phyloP scores from a whole-genome alignment of 2,888 invertebrate genomes.

The Sarcophaga carnaria region DNA sequence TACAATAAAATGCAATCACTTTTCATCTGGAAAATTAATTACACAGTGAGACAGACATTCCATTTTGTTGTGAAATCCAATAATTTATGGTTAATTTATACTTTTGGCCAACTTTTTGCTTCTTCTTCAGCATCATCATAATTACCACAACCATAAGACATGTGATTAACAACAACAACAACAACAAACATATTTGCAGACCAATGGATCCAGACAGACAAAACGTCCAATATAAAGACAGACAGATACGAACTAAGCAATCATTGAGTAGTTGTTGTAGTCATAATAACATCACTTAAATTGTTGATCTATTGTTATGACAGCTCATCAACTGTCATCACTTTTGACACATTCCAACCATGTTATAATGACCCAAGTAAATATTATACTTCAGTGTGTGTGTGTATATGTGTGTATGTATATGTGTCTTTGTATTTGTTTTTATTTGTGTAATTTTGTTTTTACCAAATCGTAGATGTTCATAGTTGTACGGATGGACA shows the following conservation, averaged over 20 bases:
- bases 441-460: neutral
- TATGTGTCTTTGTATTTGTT: neutral
- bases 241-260: neutral
- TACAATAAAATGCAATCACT: too few species aligned
- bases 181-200: neutral
- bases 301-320: constrained; percentile 80
- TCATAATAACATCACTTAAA: constrained; percentile 67
- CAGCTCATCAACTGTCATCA: constrained; percentile 79
- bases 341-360: constrained; percentile 61
- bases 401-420: neutral
- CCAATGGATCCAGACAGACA: neutral
- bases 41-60: constrained; percentile 17
- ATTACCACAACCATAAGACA: constrained; percentile 49
- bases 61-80: constrained; percentile 37
- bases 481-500: neutral
- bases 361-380: constrained; percentile 36
- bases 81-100: constrained; percentile 62
- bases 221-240: neutral
- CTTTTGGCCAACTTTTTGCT: constrained; percentile 36
- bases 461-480: constrained; percentile 31
- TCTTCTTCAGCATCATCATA: constrained; percentile 29
- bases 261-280: constrained; percentile 48
- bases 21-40: constrained; percentile 21
- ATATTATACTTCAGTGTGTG: neutral
- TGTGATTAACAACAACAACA: constrained; percentile 4